Base-by-base conservation (phyloP, 2,888 invertebrate species). In the Pediacus dermestoides region DNA sequence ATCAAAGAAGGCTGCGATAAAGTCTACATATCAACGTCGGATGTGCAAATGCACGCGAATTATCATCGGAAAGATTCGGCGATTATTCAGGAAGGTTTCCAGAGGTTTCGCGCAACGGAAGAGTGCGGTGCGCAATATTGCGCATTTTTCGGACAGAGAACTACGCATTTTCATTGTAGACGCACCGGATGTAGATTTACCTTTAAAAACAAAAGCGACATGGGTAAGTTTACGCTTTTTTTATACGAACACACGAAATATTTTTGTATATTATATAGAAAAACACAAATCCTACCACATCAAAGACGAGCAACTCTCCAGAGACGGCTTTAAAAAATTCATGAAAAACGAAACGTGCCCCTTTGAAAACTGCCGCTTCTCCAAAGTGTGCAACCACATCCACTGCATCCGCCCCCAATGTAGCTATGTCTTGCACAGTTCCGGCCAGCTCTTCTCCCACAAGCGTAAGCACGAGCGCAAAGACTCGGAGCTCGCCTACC, bases 31-130 rank as follows among this genome's bases (percentile, higher is more conserved):
- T 94, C 94, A 58, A 97, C 97, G 2, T 95, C 95, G 31, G 97
- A 97, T 70, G 96, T 97, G 2, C 96, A 97, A 72, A 96, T 96
- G 96, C 97, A 97, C 70, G 94, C 96, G 2, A 96, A 96, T 71
- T 96, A 95, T 69, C 97, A 97, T 69, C 81, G 95, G 37, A 97
- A 97, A 67, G 95, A 96, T 68, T 92, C 93, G 0, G 95, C 95
- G 10, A 96, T 97, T 57, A 90, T 94, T 38, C 93, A 94, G 63
- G 96, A 96, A 68, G 97, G 97, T 1, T 97, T 97, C 73, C 94
- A 95, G 63, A 77, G 97, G 55, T 95, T 90, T 73, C 77, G 96
- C 9, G 96, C 95, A 0, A 94, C 94, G 0, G 96, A 97, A 68
- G 93, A 89, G 70, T 97, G 96, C 69, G 86, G 88, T 4, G 88